phyloP scores from a whole-genome alignment of 2,113 vertebrate species.

The Oryzias javanicus region DNA sequence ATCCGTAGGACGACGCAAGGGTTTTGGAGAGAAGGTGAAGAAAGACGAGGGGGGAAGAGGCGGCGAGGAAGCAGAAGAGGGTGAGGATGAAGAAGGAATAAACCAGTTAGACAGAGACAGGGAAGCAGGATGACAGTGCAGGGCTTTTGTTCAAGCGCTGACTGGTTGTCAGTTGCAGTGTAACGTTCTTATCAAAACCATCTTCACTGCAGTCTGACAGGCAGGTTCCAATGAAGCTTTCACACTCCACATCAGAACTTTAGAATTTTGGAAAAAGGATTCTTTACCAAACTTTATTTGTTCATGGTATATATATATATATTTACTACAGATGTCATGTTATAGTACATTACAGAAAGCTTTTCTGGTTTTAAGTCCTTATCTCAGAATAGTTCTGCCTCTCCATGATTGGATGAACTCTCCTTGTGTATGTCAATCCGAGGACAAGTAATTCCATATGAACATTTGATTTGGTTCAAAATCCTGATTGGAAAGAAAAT shows the following conservation, averaged over 20 bases:
- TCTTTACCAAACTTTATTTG: conserved; percentile 54
- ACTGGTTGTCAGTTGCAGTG: conserved; percentile 67
- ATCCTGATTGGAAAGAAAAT: no score
- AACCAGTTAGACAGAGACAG: conserved; percentile 45
- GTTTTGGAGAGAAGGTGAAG: conserved; percentile 40
- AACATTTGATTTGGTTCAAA: no score
- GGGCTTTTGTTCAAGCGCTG: conserved; percentile 60
- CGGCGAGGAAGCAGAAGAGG: conserved; percentile 10
- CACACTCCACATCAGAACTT: conserved; percentile 50
- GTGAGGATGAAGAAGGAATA: conserved; percentile 34
- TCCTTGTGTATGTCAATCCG: no score
- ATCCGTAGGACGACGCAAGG: conserved; percentile 67
- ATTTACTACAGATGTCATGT: no score
- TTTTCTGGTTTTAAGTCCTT: no score
- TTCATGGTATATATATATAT: no score
- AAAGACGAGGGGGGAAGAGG: conserved; percentile 17
- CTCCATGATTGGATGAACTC: no score
- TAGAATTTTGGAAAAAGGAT: conserved; percentile 53
- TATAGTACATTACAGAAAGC: no score
- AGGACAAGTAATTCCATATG: no score
- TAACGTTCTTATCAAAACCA: conserved; percentile 67
- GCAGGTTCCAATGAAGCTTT: conserved; percentile 50
- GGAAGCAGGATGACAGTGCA: conserved; percentile 61
- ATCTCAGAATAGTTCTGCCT: no score
- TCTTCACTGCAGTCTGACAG: conserved; percentile 48